A percentile compares a stretch with the other conserved stretches of the same genome.
These are phyloP conservation scores for Cyclopterus lumpus DNA, from an alignment of 2,797 vertebrate genomes.

Conservation along the genomic window DNA sequence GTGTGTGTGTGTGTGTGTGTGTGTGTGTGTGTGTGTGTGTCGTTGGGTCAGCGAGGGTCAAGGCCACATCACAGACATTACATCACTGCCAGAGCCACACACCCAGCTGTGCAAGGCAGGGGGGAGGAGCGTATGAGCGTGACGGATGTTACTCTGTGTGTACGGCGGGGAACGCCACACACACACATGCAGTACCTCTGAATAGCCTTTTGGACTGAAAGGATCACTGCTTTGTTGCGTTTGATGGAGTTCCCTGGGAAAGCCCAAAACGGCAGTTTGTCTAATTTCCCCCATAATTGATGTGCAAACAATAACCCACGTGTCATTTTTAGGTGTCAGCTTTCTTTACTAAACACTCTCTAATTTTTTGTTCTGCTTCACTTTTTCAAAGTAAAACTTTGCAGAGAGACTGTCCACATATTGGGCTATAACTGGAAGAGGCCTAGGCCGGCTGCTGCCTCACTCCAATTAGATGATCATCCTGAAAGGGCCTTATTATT, in stretches of 20 bases:
- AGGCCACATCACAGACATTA: slow-evolving; percentile 71
- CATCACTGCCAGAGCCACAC: slow-evolving; percentile 54
- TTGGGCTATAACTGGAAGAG: too few species aligned
- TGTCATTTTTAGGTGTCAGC: too few species aligned
- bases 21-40: slow-evolving; percentile 27
- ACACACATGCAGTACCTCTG: not conserved
- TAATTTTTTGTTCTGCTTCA: too few species aligned
- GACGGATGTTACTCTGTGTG: slow-evolving; percentile 9
- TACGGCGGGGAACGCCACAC: not conserved
- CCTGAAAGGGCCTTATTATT: too few species aligned
- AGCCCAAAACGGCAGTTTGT: not conserved
- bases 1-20: slow-evolving; percentile 22
- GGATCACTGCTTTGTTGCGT: not conserved
- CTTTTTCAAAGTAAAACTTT: too few species aligned
- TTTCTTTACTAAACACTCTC: too few species aligned
- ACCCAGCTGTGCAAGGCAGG: slow-evolving; percentile 35
- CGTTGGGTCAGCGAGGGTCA: slow-evolving; percentile 58
- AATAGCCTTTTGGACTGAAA: not conserved
- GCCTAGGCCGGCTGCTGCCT: too few species aligned
- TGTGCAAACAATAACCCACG: not conserved
- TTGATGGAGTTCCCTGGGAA: not conserved
- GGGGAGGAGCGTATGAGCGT: slow-evolving; percentile 5
- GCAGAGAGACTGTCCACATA: too few species aligned
- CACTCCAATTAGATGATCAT: too few species aligned
- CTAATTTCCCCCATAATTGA: not conserved